phyloP scores from a whole-genome alignment of 2,113 vertebrate species.

The Peromyscus californicus region DNA sequence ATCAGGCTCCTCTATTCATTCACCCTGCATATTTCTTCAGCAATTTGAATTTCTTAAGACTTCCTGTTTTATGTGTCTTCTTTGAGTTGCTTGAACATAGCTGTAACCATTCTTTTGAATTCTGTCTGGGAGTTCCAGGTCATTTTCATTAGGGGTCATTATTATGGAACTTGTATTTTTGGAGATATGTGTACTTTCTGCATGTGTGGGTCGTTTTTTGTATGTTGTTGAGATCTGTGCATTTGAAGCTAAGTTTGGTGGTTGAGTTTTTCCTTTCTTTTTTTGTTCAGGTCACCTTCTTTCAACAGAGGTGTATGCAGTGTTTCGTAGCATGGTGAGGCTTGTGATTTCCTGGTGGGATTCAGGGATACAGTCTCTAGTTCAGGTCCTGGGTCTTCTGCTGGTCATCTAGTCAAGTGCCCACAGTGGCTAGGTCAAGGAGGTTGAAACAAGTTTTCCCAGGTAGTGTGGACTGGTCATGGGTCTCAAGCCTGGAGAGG shows the following conservation, averaged over 20 bases:
- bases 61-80: not conserved
- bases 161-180: not conserved
- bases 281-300: not conserved
- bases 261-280: not conserved
- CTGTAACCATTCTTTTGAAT: not conserved
- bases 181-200: not conserved
- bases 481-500: not conserved
- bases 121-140: not conserved
- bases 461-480: not conserved
- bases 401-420: not conserved
- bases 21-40: not conserved
- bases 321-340: not conserved
- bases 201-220: not conserved
- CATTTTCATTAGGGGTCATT: not conserved
- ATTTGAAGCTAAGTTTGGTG: not conserved
- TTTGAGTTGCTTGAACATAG: not conserved
- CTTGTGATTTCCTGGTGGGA: not conserved
- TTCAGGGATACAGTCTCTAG: not conserved
- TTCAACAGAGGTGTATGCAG: not conserved
- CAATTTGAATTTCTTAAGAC: not conserved
- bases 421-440: not conserved
- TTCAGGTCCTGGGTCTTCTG: not conserved
- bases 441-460: not conserved
- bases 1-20: not conserved
- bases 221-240: not conserved